Evolutionary conservation across 2,888 invertebrate species (phyloP), one percentile per base, ranked within the genome.

Genomic region (Cosmia trapezina): DNA sequence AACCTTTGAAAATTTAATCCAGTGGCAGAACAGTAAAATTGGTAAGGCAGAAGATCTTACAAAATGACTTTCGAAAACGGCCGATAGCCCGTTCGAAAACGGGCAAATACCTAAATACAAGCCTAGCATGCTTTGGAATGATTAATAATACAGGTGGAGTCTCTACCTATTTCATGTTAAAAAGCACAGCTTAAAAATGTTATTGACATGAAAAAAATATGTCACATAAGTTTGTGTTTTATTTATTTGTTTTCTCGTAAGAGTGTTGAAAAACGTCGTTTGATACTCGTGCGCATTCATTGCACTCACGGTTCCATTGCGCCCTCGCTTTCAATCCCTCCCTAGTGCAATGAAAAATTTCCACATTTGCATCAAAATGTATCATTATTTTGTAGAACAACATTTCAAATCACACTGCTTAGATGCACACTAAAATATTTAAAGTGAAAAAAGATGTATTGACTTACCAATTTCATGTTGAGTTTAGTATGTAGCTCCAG

Each of bases 401-500:
- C 56, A n/a, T 63, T 33, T 33, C 4, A 56, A 57, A 37, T 33
- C 14, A 33, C 14, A 63, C 19, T 19, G 12, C 51, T n/a, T 19
- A 6, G 4, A 7, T 11, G n/a, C 19, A 41, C 56, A 22, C 5
- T 8, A 65, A 28, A 43, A 59, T 12, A 19, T 43, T 1, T 37
- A 9, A 49, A 49, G 14, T 22, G 9, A 37, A 14, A 22, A 12
- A 4, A 70, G 17, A n/a, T 41, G 2, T 14, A 12, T 22, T 22
- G 11, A 71, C 71, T 71, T 22, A 71, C 71, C 71, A 73, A 22
- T 71, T 71, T 73, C 71, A 71, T 71, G 73, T 71, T 71, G 43
- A 43, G 33, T 73, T 33, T 61, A 37, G 69, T 53, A 33, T 43
- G 12, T 14, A 51, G 49, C 33, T 73, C 33, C 61, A 45, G 73